phyloP scores from a whole-genome alignment of 2,888 invertebrate genomes.

The Eretmocerus hayati region DNA sequence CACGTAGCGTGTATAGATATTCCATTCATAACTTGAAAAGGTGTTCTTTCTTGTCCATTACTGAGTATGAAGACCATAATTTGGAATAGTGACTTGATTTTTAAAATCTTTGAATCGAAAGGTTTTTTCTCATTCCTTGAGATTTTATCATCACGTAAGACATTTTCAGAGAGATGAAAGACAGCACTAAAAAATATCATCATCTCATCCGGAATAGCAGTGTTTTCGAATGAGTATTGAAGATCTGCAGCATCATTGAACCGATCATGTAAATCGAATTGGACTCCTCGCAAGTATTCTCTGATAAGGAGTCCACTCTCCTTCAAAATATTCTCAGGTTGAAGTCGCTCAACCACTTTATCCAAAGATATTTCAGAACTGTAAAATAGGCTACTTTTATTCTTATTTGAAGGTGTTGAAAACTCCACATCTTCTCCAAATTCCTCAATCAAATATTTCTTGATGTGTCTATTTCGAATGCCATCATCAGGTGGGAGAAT shows the following conservation, averaged over 20 bases:
- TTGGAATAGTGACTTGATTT: slow-evolving; percentile 19
- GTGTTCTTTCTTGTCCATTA: slow-evolving; percentile 18
- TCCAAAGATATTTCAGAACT: slow-evolving; percentile 3
- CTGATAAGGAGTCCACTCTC: slow-evolving; percentile 11
- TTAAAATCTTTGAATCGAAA: slow-evolving; percentile 8
- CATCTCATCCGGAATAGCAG: slow-evolving; percentile 7
- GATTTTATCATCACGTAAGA: background rate
- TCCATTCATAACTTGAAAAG: slow-evolving; percentile 20
- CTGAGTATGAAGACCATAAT: slow-evolving; percentile 18
- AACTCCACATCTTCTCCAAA: background rate
- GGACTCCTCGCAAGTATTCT: slow-evolving; percentile 6
- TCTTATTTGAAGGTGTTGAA: slow-evolving; percentile 8
- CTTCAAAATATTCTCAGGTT: background rate
- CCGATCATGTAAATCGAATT: slow-evolving; percentile 7
- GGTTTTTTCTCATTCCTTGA: background rate
- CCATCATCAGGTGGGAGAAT: background rate
- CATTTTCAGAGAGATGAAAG: background rate
- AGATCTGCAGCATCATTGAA: slow-evolving; percentile 11
- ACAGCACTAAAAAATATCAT: slow-evolving; percentile 7
- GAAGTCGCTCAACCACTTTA: background rate
- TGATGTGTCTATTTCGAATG: background rate
- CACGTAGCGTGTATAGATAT: slow-evolving; percentile 12
- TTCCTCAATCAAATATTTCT: background rate
- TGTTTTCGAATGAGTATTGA: slow-evolving; percentile 10
- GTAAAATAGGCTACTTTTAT: slow-evolving; percentile 13